These are phyloP conservation scores for Diplodus puntazzo DNA, from an alignment of 2,797 vertebrate genomes.

Conservation along the genomic window DNA sequence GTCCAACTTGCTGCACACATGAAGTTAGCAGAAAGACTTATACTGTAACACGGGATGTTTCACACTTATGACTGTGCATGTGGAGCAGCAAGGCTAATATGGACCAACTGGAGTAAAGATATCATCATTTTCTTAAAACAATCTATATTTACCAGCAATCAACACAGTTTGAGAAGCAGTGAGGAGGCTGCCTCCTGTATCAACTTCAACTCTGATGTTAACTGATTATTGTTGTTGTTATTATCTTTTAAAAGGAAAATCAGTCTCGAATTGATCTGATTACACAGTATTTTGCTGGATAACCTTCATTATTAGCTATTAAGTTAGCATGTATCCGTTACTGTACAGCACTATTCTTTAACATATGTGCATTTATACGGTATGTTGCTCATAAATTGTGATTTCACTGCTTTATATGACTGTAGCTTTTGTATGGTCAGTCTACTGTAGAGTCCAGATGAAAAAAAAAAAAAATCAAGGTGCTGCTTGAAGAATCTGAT, in stretches of 20 bases:
- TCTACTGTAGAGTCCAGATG: slow-evolving; percentile 20
- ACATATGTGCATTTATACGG: slow-evolving; percentile 17
- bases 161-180: not conserved
- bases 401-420: slow-evolving; percentile 22
- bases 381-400: slow-evolving; percentile 31
- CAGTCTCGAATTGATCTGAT: not conserved
- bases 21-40: not conserved
- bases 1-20: not conserved
- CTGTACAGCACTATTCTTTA: slow-evolving; percentile 8
- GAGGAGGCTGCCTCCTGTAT: not conserved
- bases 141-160: not conserved
- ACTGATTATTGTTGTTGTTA: not conserved
- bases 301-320: not conserved
- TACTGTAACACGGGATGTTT: not conserved
- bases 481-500: slow-evolving; percentile 45
- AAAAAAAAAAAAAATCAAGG: slow-evolving; percentile 5
- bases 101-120: not conserved
- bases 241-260: not conserved
- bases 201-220: not conserved
- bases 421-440: slow-evolving; percentile 23
- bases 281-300: not conserved
- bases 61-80: not conserved
- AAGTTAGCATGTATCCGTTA: slow-evolving; percentile 16
- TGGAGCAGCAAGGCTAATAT: not conserved
- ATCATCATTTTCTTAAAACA: not conserved